phyloP scores from a whole-genome alignment of 2,888 invertebrate species.

The Acleris holmiana region DNA sequence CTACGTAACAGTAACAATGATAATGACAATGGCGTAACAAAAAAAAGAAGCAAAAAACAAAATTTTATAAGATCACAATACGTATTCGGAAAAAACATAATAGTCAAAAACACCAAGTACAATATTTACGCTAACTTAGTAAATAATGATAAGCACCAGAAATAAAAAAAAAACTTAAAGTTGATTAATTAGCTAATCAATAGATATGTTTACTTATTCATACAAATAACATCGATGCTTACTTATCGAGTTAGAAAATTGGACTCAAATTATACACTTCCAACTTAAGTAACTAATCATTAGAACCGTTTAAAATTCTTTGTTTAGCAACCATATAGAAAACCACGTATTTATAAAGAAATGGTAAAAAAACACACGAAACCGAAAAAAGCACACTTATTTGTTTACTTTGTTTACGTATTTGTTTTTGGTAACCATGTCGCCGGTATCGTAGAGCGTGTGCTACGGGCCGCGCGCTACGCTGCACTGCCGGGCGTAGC shows the following conservation, averaged over 20 bases:
- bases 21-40: neutral
- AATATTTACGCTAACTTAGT: no score
- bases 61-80: no score
- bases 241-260: conserved; percentile 11
- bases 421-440: conserved; percentile 10
- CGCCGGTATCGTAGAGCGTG: conserved; percentile 10
- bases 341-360: neutral
- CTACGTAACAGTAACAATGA: no score
- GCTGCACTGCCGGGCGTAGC: conserved; percentile 26
- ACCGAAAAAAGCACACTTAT: neutral
- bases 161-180: neutral
- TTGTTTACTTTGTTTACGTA: conserved; percentile 14
- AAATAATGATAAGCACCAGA: no score
- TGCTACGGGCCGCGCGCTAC: conserved; percentile 34
- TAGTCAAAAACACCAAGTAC: no score
- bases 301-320: neutral
- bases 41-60: no score
- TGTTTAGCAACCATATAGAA: neutral
- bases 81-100: no score
- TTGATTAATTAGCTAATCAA: conserved; percentile 5
- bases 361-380: conserved; percentile 16
- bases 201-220: conserved; percentile 2
- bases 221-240: neutral
- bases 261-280: conserved; percentile 6
- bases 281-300: no score